A percentile compares a stretch with the other conserved stretches of the same genome.
These are phyloP conservation scores for Rhombomys opimus DNA, from an alignment of 2,113 vertebrate genomes.

Conservation along the genomic window DNA sequence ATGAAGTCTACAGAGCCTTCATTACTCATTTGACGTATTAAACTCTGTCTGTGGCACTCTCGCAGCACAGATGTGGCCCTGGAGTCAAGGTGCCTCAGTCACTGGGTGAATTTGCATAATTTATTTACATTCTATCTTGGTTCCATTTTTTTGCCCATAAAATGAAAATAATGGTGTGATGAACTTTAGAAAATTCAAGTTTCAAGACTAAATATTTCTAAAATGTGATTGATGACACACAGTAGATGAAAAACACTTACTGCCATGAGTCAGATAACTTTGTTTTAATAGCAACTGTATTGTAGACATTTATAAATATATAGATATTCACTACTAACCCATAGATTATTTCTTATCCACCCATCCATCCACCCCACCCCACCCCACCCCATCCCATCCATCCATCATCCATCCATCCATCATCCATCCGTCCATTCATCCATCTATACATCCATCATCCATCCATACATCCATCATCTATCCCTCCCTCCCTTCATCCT, in stretches of 20 bases:
- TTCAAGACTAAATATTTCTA: not conserved
- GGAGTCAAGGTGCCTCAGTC: not conserved
- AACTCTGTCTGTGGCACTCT: not conserved
- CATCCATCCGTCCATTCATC: not conserved
- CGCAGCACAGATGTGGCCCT: not conserved
- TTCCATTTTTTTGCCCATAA: not conserved
- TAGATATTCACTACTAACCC: not conserved
- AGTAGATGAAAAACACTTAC: not conserved
- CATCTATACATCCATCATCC: not conserved
- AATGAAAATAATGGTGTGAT: not conserved
- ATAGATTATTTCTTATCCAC: not conserved
- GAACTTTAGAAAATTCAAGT: not conserved
- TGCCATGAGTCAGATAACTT: fast-evolving
- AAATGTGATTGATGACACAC: not conserved
- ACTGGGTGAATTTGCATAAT: not conserved
- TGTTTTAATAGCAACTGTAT: not conserved
- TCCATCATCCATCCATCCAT: too few relatives aligned
- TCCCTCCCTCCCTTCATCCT: too few relatives aligned
- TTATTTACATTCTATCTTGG: not conserved
- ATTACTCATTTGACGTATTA: not conserved
- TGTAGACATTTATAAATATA: not conserved
- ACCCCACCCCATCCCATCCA: not conserved
- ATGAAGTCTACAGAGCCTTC: not conserved
- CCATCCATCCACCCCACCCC: too few relatives aligned
- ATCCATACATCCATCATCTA: not conserved